Evolutionary conservation across 2,888 invertebrate genomes (phyloP), one percentile per base, ranked within the genome.

Genomic region (Eilema griseolum): DNA sequence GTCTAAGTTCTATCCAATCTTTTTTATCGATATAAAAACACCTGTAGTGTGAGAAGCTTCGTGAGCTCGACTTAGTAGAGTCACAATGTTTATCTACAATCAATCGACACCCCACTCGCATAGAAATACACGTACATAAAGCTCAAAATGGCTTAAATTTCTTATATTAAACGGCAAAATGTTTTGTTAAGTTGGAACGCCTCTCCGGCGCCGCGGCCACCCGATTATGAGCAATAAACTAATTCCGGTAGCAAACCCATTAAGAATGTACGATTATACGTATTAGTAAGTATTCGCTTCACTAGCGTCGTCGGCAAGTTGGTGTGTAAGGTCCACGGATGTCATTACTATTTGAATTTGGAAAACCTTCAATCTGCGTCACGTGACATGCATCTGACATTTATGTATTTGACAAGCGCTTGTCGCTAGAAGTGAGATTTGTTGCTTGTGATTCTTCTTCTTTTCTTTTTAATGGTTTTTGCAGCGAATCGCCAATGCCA

Each of bases 181-280:
- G 76, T 84, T 77, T 79, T 81, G 84, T 85, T 81, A 80, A 85
- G 86, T 85, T 87, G 90, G 85, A 90, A 92, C 93, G 93, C 92
- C 93, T 92, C 83, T 86, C 84, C 87, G 94, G 94, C 93, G 93
- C 93, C 93, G 85, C 82, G 85, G 87, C 86, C 84, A 86, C 86
- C 86, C 91, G 92, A 93, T 93, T 93, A 93, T 91, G 90, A 89
- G 90, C 91, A 87, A 94, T 95, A 94, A 94, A 94, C 88, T 88
- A 93, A 94, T 94, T 93, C 94, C 95, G 93, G 94, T 94, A 95
- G 94, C 94, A 83, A 85, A 83, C 84, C 89, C 87, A 91, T 92
- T 92, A 93, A 89, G 83, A 88, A 88, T 85, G 83, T 88, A 88
- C 87, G 88, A 89, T 90, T 92, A 91, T 90, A 88, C 85, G 85